Conservation (phyloP, 2,113 vertebrate genomes). For the Cebidichthys violaceus region DNA sequence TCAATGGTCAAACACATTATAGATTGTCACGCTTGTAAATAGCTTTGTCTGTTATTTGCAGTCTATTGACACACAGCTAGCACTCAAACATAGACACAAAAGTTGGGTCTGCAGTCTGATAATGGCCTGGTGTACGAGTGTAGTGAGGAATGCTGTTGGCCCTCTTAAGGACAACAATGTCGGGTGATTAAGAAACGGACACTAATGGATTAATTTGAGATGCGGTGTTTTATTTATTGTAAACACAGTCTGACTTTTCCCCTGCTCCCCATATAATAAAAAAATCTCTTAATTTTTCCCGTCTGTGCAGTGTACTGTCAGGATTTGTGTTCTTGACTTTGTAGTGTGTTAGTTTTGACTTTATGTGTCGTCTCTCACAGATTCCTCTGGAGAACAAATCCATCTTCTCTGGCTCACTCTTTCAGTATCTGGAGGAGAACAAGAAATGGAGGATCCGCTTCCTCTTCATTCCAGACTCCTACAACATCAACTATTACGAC, state of each 20-base stretch:
- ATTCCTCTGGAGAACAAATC: slow-evolving; percentile 88
- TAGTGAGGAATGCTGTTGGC: slow-evolving; percentile 1
- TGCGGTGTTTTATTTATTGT: background rate
- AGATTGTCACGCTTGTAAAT: background rate
- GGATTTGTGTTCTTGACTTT: background rate
- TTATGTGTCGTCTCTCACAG: slow-evolving; percentile 58
- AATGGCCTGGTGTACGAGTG: background rate
- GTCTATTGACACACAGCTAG: too few species aligned
- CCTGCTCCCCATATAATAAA: background rate
- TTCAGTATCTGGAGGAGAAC: slow-evolving; percentile 94
- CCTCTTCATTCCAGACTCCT: slow-evolving; percentile 90
- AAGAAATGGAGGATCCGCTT: slow-evolving; percentile 96
- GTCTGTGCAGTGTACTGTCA: background rate
- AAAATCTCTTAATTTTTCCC: background rate
- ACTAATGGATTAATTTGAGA: background rate
- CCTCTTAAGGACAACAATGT: background rate
- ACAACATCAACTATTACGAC: slow-evolving; percentile 88
- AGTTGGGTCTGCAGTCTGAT: background rate
- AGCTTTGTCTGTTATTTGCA: background rate
- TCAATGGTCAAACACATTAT: background rate
- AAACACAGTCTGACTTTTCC: background rate
- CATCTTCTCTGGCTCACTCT: slow-evolving; percentile 93
- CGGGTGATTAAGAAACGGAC: background rate
- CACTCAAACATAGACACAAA: too few species aligned
- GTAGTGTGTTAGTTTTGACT: background rate